Base-by-base conservation (phyloP, 2,888 invertebrate genomes). In the Hipparchia sbordonii region DNA sequence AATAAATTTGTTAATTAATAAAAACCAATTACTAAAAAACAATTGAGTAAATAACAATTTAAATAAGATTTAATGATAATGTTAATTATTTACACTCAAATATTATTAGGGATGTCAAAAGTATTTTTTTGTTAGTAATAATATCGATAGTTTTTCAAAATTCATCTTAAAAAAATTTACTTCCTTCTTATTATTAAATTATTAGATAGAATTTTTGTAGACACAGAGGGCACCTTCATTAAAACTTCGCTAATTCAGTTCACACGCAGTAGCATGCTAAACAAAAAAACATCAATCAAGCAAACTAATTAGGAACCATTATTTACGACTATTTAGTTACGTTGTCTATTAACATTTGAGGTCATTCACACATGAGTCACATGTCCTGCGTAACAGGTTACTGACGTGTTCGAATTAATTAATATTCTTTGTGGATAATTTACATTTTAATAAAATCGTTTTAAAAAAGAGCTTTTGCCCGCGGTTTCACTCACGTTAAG, bases 331-430 rank as follows among this genome's bases (percentile, higher is more conserved):
- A 75, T 12, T 39, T 12, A 39, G 10, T 59, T 33, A 59, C 39
- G 39, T 60, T 61, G 60, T 54, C 52, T 54, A 75, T 75, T 73
- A 75, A 71, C 54, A 23, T 73, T 66, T 52, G 71, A 71, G 75
- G 75, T 75, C 75, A 73, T 73, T 66, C 72, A 70, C 73, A 74
- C 57, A 13, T 72, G 73, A 75, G 60, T 75, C 75, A 75, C 56
- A 23, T 67, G 67, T 54, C 52, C 13, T n/a, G 68, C 51, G 68
- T 71, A 73, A 69, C 71, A 68, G 69, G 46, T 67, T 46, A 13
- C 46, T 52, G 12, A 66, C 39, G 48, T 23, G 1, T 63, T 52
- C 10, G 10, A 6, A 52, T 46, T 52, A 6, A 48, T 39, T 39
- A 39, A 5, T 39, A 48, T 48, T 48, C 8, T 48, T 48, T 48